phyloP scores from a whole-genome alignment of 2,113 vertebrate species.

The Megaleporinus macrocephalus region DNA sequence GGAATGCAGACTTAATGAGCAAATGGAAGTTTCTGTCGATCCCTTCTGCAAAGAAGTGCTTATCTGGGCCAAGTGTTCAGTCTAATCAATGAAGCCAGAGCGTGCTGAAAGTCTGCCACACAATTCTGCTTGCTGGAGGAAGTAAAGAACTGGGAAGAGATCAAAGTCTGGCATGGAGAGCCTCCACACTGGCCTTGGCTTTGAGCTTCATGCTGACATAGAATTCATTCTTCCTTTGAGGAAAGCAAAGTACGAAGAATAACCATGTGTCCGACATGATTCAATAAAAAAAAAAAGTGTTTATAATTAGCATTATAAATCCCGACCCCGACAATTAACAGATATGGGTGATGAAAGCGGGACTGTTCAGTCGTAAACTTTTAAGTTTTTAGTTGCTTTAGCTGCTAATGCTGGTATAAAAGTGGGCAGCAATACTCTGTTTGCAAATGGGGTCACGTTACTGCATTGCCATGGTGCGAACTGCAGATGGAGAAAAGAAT shows the following conservation, averaged over 20 bases:
- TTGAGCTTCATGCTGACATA: conserved; percentile 30
- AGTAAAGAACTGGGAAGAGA: conserved; percentile 40
- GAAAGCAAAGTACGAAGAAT: conserved; percentile 3
- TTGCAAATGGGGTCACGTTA: too few species aligned
- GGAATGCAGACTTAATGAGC: conserved; percentile 27
- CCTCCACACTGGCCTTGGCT: conserved; percentile 33
- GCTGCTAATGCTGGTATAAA: not conserved
- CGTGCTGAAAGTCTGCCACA: conserved; percentile 24
- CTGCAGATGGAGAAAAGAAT: too few species aligned
- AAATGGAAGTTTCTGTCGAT: conserved; percentile 32
- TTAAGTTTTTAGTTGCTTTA: not conserved
- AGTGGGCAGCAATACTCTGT: not conserved
- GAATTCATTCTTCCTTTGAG: conserved; percentile 1
- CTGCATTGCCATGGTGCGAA: too few species aligned
- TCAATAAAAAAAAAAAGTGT: conserved; percentile 11
- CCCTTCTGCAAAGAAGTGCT: conserved; percentile 42
- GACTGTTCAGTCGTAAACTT: not conserved
- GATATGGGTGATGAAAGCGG: not conserved
- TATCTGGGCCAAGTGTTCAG: conserved; percentile 41
- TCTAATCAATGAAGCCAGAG: conserved; percentile 43
- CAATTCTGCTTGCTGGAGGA: conserved; percentile 35
- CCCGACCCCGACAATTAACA: conserved; percentile 23
- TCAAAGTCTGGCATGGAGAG: conserved; percentile 44
- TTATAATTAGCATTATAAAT: conserved; percentile 14
- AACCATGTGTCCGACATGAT: conserved; percentile 31